phyloP scores from a whole-genome alignment of 2,888 invertebrate genomes.

The Troides oblongomaculatus region DNA sequence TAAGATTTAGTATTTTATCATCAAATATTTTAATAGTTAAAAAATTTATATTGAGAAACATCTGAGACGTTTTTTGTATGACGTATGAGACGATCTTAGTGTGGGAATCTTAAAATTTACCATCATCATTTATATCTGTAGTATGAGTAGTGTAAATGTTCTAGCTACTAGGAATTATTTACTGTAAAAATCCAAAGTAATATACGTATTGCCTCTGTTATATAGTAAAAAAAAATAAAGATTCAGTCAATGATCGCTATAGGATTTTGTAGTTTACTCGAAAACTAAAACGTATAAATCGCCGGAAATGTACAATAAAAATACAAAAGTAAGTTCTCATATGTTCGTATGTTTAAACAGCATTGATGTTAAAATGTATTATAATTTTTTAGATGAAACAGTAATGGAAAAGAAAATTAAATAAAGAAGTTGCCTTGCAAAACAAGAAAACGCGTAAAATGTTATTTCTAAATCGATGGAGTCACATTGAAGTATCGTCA shows the following conservation, averaged over 20 bases:
- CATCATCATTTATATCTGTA: too few species aligned
- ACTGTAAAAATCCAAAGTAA: too few species aligned
- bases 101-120: too few species aligned
- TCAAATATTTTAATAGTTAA: too few species aligned
- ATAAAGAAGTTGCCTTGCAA: background rate
- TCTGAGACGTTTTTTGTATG: too few species aligned
- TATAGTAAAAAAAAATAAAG: too few species aligned
- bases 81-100: too few species aligned
- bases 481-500: conserved; percentile 21
- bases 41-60: too few species aligned
- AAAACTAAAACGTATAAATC: background rate
- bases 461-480: conserved; percentile 1
- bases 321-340: background rate
- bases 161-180: too few species aligned
- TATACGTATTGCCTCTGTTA: too few species aligned
- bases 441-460: conserved; percentile 10
- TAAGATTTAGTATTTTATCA: too few species aligned
- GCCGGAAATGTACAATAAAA: background rate
- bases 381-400: conserved; percentile 7
- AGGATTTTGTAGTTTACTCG: background rate
- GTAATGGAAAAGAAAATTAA: conserved; percentile 1
- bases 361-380: conserved; percentile 11
- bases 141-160: too few species aligned
- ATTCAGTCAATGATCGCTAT: background rate
- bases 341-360: background rate